Base-by-base conservation (phyloP, 37 sponge, comb jelly and placozoan genomes). In the Cladorhizidae sp. region DNA sequence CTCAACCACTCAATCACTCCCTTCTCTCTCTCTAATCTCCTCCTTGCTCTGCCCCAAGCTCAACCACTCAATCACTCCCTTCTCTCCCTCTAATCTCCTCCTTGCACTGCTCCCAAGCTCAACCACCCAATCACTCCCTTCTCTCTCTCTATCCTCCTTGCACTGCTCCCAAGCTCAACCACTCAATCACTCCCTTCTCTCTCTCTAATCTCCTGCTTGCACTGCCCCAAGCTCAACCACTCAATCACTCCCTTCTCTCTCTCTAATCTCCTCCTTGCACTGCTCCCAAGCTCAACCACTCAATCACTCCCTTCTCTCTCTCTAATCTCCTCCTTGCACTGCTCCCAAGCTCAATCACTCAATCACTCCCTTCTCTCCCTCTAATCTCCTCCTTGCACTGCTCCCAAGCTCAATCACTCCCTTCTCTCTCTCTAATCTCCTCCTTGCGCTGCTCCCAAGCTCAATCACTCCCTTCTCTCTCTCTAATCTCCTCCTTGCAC, bases 11-110 rank as follows among this genome's bases (percentile, higher is more conserved):
- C 42, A 36, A 9, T 45, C 9, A 5, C 49, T 45, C 49, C 5
- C n/a, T 72, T 36, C 37, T 81, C 14, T 58, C 5, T 14, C 59
- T 41, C 65, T n/a, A 40, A n/a, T 63, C 67, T 63, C 8, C 42
- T 52, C 38, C n/a, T 41, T 43, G 5, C 61, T n/a, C n/a, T n/a
- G n/a, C n/a, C n/a, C n/a, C n/a, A n/a, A n/a, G n/a, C n/a, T n/a
- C n/a, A n/a, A n/a, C n/a, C 29, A 28, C 17, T 49, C 42, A 36
- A 9, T 45, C 9, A 5, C 49, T 45, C 49, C 5, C n/a, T 72
- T 36, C 37, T 81, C 14, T 58, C 5, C 8, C 59, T 41, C 65
- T n/a, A 40, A n/a, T 63, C 67, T 63, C 8, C 42, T 52, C 38
- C n/a, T 41, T 43, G 5, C 61, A n/a, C n/a, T n/a, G n/a, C n/a